phyloP scores from a whole-genome alignment of 2,888 invertebrate genomes.

The Calliopum simillimum region DNA sequence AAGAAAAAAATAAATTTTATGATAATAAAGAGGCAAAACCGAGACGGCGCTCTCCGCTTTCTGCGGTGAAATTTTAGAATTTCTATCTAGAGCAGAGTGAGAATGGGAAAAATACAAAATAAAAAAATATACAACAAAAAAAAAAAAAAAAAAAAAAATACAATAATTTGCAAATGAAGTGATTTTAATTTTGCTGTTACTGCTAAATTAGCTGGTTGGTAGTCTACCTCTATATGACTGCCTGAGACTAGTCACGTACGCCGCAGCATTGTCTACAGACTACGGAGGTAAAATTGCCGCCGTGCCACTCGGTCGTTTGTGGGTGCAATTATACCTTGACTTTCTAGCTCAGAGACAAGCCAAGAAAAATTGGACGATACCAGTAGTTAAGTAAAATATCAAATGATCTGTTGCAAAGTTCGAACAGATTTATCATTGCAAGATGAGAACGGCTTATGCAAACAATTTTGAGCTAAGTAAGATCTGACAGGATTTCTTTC shows the following conservation, averaged over 20 bases:
- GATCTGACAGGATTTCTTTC: too few relatives aligned
- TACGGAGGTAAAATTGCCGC: too few relatives aligned
- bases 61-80: conserved; percentile 17
- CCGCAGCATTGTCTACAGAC: conserved; percentile 18
- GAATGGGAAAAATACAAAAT: conserved; percentile 1
- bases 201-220: neutral
- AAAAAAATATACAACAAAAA: conserved; percentile 8
- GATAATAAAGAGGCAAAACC: neutral
- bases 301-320: neutral
- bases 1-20: neutral
- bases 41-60: neutral
- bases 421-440: too few relatives aligned
- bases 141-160: neutral
- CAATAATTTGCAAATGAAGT: conserved; percentile 19
- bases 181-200: conserved; percentile 11
- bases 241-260: conserved; percentile 48
- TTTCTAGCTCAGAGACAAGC: neutral
- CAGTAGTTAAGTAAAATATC: too few relatives aligned
- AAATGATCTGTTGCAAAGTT: too few relatives aligned
- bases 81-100: conserved; percentile 14
- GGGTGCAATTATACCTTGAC: neutral
- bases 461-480: neutral
- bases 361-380: too few relatives aligned
- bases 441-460: too few relatives aligned
- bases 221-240: conserved; percentile 15